Evolutionary conservation across 2,113 vertebrate genomes (phyloP).

Genomic region (Nematolebias whitei): DNA sequence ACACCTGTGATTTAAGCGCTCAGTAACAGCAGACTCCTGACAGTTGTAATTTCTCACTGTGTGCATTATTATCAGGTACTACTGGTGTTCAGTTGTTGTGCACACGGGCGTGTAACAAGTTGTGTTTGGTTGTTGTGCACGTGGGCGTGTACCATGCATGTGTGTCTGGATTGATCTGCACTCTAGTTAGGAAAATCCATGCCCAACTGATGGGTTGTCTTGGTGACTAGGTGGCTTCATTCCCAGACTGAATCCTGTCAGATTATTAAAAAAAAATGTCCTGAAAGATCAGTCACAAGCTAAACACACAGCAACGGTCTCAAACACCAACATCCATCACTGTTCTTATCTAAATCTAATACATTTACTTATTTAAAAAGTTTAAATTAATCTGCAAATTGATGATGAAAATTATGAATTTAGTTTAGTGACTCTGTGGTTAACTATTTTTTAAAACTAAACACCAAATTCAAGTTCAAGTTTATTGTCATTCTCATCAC

Average conservation of each 20-base stretch:
- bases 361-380: no score
- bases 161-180: conserved; percentile 60
- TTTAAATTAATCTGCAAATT: no score
- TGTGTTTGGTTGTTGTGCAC: no score
- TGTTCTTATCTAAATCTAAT: no score
- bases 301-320: no score
- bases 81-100: conserved; percentile 32
- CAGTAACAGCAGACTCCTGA: conserved; percentile 41
- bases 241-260: conserved; percentile 73
- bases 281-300: conserved; percentile 68
- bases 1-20: conserved; percentile 42
- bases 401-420: no score
- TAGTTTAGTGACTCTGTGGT: no score
- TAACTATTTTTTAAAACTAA: no score
- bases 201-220: conserved; percentile 76
- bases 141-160: conserved; percentile 37
- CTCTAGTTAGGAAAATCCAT: conserved; percentile 77
- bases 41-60: conserved; percentile 43
- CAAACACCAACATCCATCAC: no score
- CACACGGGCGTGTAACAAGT: no score
- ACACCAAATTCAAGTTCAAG: no score
- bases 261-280: conserved; percentile 63
- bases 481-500: no score
- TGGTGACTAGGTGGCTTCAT: conserved; percentile 69
- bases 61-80: conserved; percentile 49